Base-by-base conservation (phyloP, 2,113 vertebrate genomes). In the Siniperca knerii region DNA sequence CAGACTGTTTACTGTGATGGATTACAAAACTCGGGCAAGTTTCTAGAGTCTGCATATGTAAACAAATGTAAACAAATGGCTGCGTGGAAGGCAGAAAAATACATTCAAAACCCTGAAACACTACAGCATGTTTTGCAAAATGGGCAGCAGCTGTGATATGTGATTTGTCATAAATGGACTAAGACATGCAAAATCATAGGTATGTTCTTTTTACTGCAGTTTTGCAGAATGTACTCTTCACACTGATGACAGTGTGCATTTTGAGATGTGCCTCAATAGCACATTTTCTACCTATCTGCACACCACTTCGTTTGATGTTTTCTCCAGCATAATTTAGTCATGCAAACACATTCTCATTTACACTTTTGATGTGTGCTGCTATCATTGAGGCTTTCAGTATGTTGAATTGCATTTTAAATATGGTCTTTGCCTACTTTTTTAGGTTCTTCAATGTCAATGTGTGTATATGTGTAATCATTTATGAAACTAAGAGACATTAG, bases 341-440 rank as follows among this genome's bases (percentile, higher is more conserved):
- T 65, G 74, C 88, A 79, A 84, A 75, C 48, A 65, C 61, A 46
- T 64, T 67, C 65, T 72, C 83, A 79, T 77, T 81, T 62, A 16
- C 58, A 75, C 29, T 67, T 85, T 46, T 61, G 37, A 85, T 81
- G 29, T 82, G 55, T 55, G 64, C 64, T 70, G 42, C 60, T 42
- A 42, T 75, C 52, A 66, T 61, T 58, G 25, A 73, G 62, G 25
- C 61, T 85, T 77, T 66, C 55, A 82, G 29, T 67, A 44, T 77
- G 42, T 77, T 60, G 20, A 70, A 42, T n/a, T 68, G 25, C 42
- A 76, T 40, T 37, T 82, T 23, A 54, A 54, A 73, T 52, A 50
- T 44, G 10, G n/a, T 10, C 13, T 58, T 55, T 44, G 10, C 18
- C 21, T 60, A 6, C 33, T 8, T 75, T 64, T 69, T 55, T 10